A percentile compares a stretch with the other conserved stretches of the same genome.
These are phyloP conservation scores for Sceloporus tristichus DNA, from an alignment of 2,113 vertebrate genomes.

Conservation along the genomic window DNA sequence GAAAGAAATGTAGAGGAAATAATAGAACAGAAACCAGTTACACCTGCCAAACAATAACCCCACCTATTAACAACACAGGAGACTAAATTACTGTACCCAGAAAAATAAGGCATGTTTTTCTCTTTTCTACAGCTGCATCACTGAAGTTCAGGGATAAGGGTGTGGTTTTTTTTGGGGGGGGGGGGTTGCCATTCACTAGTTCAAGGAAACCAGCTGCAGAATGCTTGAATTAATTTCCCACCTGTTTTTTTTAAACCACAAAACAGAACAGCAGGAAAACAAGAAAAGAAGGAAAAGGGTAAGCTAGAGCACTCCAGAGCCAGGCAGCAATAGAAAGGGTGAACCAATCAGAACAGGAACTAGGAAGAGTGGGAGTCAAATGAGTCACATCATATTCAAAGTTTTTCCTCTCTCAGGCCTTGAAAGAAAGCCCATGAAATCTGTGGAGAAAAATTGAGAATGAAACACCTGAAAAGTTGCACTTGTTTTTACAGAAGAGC, in stretches of 20 bases:
- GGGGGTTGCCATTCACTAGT: constrained; percentile 16
- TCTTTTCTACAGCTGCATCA: constrained; percentile 54
- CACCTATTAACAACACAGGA: constrained; percentile 50
- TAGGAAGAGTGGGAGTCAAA: constrained; percentile 52
- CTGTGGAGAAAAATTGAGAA: constrained; percentile 12
- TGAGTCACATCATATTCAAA: constrained; percentile 55
- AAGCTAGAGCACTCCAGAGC: constrained; percentile 50
- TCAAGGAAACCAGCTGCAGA: constrained; percentile 39
- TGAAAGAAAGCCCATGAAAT: constrained; percentile 31
- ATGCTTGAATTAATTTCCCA: constrained; percentile 45
- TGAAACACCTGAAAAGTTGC: constrained; percentile 35
- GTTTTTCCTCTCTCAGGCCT: constrained; percentile 42
- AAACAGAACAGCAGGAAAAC: constrained; percentile 45
- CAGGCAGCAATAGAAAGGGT: constrained; percentile 39
- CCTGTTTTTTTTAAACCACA: constrained; percentile 11
- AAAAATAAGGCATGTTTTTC: constrained; percentile 50
- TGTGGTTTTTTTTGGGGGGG: constrained; percentile 53
- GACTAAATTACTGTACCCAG: constrained; percentile 48
- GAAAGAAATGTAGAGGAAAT: constrained; percentile 56
- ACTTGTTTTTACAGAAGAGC: constrained; percentile 35
- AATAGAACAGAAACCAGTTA: constrained; percentile 44
- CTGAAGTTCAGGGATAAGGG: constrained; percentile 47
- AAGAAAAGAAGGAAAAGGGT: neutral
- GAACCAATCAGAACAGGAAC: constrained; percentile 42
- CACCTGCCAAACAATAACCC: constrained; percentile 61